Conservation (phyloP, 2,888 invertebrate species). For the Spodoptera littoralis region DNA sequence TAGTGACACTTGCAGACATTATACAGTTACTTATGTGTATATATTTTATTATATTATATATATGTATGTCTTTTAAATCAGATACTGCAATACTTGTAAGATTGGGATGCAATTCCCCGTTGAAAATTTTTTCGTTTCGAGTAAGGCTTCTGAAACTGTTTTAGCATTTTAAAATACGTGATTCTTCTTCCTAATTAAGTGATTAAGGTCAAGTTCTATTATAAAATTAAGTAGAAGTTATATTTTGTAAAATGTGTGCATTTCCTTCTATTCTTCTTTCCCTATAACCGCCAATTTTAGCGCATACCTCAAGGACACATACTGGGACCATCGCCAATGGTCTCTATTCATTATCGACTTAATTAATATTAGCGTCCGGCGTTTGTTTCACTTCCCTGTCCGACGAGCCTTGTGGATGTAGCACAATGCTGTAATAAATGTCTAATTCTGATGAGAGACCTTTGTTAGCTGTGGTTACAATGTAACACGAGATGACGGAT, state of each 20-base stretch:
- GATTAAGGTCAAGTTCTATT: too few relatives aligned
- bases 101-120: too few relatives aligned
- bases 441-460: slow-evolving; percentile 80
- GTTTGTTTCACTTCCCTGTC: slow-evolving; percentile 85
- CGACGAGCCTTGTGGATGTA: slow-evolving; percentile 73
- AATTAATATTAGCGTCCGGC: slow-evolving; percentile 85
- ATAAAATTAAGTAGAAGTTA: neutral
- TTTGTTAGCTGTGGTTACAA: slow-evolving; percentile 64
- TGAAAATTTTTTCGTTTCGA: neutral
- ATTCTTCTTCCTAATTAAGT: too few relatives aligned
- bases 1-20: slow-evolving; percentile 36
- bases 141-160: slow-evolving; percentile 9
- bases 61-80: too few relatives aligned
- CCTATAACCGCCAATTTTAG: slow-evolving; percentile 6
- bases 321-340: slow-evolving; percentile 56
- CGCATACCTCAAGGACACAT: slow-evolving; percentile 42
- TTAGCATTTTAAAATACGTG: too few relatives aligned
- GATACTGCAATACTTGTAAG: too few relatives aligned
- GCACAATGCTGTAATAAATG: slow-evolving; percentile 85
- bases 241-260: too few relatives aligned
- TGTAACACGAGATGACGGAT: slow-evolving; percentile 40
- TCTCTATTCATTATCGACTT: slow-evolving; percentile 76
- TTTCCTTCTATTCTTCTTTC: slow-evolving; percentile 33
- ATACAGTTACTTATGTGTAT: slow-evolving; percentile 16
- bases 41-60: too few relatives aligned